Base-by-base conservation (phyloP, 2,797 vertebrate genomes). In the Anabacerthia variegaticeps region DNA sequence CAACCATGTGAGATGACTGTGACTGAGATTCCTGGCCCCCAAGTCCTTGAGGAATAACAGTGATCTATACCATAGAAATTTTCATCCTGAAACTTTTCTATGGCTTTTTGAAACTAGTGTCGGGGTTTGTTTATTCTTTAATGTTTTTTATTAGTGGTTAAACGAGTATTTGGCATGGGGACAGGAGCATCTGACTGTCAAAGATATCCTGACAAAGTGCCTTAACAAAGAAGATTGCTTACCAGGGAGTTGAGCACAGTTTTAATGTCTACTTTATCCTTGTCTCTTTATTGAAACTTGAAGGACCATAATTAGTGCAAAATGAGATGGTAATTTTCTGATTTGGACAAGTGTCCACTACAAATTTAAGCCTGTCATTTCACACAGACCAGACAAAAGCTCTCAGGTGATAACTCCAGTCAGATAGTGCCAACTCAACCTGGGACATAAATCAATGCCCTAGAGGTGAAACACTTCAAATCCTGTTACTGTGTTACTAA, bases 381-480 rank as follows among this genome's bases (percentile, higher is more conserved):
- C 86, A 87, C n/a, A 51, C 8, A 62, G 59, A 75, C 49, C 86
- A 95, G 92, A 95, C 6, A 44, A 92, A 86, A 85, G 26, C 48
- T 85, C 52, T 56, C 59, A 54, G 49, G 63, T 85, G 49, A 36
- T 89, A 95, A 80, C 55, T 93, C 62, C 55, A 71, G 82, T 89
- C 30, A 92, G 63, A 88, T 20, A 77, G 58, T 44, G 62, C 24
- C 61, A 85, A 16, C 23, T 51, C 63, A 83, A 28, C 10, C 56
- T 82, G 52, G 39, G 27, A 94, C 13, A 30, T 73, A 92, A 78
- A 94, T 93, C 81, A 78, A 46, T 59, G 58, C 36, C 54, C 62
- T 73, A 59, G 72, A 86, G 58, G 44, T 78, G 54, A 85, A 92
- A 92, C 41, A 69, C 62, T 92, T 92, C 66, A 91, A 92, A 95